phyloP scores from a whole-genome alignment of 2,797 vertebrate genomes.

The Clarias pachynema region DNA sequence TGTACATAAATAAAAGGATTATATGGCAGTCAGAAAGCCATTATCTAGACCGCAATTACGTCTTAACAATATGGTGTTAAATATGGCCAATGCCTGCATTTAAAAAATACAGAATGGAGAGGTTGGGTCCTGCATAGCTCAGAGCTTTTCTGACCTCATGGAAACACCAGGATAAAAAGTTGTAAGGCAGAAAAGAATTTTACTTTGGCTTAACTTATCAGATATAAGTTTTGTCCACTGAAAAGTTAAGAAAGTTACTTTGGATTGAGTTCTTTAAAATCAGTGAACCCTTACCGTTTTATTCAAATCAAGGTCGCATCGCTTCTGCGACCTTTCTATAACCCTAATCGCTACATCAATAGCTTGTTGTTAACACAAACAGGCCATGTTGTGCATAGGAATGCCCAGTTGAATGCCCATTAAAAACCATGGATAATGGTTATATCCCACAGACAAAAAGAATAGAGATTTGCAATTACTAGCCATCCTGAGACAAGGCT shows the following conservation, averaged over 20 bases:
- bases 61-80: background rate
- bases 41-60: constrained; percentile 18
- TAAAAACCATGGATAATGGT: too few relatives aligned
- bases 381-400: too few relatives aligned
- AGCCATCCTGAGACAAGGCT: too few relatives aligned
- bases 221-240: background rate
- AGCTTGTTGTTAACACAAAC: background rate
- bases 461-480: too few relatives aligned
- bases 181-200: background rate
- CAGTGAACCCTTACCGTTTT: background rate
- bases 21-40: constrained; percentile 1
- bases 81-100: background rate
- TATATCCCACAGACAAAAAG: too few relatives aligned
- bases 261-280: too few relatives aligned
- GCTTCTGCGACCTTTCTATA: background rate
- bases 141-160: background rate
- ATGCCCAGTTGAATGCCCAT: too few relatives aligned
- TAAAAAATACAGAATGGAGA: background rate
- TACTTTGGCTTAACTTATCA: background rate
- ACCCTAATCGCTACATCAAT: background rate
- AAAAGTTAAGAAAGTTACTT: background rate
- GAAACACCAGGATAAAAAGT: background rate
- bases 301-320: background rate
- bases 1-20: background rate
- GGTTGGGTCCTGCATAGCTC: background rate